Base-by-base conservation (phyloP, 1,140 invertebrate genomes). In the Holotrichia oblita region DNA sequence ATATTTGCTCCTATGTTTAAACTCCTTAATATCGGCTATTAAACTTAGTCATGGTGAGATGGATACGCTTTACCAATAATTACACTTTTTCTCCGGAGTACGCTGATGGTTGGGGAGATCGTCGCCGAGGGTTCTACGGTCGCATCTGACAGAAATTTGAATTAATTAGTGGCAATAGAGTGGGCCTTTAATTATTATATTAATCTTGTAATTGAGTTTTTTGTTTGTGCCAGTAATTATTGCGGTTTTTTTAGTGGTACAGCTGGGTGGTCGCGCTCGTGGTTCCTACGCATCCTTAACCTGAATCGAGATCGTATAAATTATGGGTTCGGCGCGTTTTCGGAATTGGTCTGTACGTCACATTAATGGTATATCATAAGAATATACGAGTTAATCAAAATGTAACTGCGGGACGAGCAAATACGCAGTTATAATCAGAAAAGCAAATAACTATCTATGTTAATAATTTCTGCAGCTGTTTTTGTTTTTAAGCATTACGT, bases 181-280 rank as follows among this genome's bases (percentile, higher is more conserved):
- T 69, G 22, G 6, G 17, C 22, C 61, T 22, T 69, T 69, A 69
- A 69, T 69, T 69, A 69, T 69, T 69, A 69, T 69, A 69, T 69
- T 69, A 69, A 69, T 69, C 61, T 69, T 69, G 61, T 69, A 69
- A 69, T 69, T 69, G 61, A 69, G 61, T 69, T 69, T 69, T 69
- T 69, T 69, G 61, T 69, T 69, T 69, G 22, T 69, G 61, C 22
- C 14, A 7, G 61, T 27, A 69, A 69, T 69, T 24, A 69, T 69
- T 69, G 61, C 61, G 61, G 61, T 69, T 69, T 69, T 69, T 69
- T 64, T 64, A 6, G 17, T 12, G 22, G 27, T 69, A 69, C 12
- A 24, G 22, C 61, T 69, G 61, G 61, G 61, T 69, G 61, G 61
- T 69, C 61, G 61, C 61, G 22, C 6, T 69, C 27, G 10, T 24